Conservation (phyloP, 2,113 vertebrate species). For the Chaetodon auriga region DNA sequence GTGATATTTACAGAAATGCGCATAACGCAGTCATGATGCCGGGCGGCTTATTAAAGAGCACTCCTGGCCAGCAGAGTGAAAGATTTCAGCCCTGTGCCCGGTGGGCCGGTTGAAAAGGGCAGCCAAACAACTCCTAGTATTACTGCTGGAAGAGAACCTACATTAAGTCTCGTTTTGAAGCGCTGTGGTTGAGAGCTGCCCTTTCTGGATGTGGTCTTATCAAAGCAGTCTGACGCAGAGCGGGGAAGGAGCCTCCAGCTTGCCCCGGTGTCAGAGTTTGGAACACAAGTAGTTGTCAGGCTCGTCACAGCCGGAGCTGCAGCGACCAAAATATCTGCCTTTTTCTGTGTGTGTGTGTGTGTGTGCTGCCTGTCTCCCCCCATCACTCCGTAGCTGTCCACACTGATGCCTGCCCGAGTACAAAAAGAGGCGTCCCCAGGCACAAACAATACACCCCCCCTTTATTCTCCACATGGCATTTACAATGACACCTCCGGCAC, state of each 20-base stretch:
- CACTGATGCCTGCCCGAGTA: constrained; percentile 12
- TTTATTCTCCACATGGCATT: constrained; percentile 66
- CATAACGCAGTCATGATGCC: not conserved
- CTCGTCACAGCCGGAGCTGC: constrained; percentile 34
- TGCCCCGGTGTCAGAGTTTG: constrained; percentile 13
- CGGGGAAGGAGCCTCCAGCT: constrained; percentile 58
- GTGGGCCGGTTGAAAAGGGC: constrained; percentile 66
- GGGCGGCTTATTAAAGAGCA: constrained; percentile 49
- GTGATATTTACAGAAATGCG: constrained; percentile 55
- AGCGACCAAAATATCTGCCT: constrained; percentile 60
- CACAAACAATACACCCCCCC: constrained; percentile 52
- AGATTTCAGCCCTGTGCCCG: constrained; percentile 29
- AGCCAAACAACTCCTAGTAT: constrained; percentile 66
- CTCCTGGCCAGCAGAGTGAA: constrained; percentile 25
- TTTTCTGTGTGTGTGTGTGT: not conserved
- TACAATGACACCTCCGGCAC: constrained; percentile 58
- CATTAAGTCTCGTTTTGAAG: constrained; percentile 45
- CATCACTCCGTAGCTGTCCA: constrained; percentile 36
- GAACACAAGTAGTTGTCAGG: constrained; percentile 52
- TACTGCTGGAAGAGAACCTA: constrained; percentile 37
- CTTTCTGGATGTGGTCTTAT: constrained; percentile 68
- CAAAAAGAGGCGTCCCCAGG: constrained; percentile 57
- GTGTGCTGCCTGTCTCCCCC: not conserved
- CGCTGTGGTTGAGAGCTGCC: constrained; percentile 51
- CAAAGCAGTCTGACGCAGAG: constrained; percentile 60